phyloP scores from a whole-genome alignment of 2,113 vertebrate genomes.

The Macrotis lagotis region DNA sequence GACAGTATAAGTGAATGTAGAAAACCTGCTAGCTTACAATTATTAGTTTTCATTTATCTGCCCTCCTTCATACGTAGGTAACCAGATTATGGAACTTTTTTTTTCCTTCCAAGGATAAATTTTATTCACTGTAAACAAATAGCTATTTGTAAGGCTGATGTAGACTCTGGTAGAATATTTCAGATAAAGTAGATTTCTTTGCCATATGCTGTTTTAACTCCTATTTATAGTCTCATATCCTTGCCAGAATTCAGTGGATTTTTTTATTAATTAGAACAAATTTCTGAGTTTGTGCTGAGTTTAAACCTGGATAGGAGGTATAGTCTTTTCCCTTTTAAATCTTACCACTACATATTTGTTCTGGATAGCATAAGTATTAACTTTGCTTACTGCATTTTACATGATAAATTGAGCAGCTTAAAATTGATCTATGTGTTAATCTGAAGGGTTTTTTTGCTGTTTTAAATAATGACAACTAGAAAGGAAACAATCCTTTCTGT shows the following conservation, averaged over 20 bases:
- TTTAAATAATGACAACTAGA: not conserved
- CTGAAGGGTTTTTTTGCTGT: not conserved
- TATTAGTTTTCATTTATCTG: not conserved
- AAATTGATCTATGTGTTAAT: not conserved
- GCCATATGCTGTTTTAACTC: not conserved
- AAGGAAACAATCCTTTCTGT: not conserved
- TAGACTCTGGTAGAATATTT: conserved; percentile 24
- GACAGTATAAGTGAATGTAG: not conserved
- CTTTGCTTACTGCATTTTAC: not conserved
- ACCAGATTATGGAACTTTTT: conserved; percentile 4
- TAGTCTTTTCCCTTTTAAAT: not conserved
- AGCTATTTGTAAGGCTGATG: conserved; percentile 15
- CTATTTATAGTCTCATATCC: not conserved
- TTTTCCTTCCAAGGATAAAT: not conserved
- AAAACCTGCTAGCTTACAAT: not conserved
- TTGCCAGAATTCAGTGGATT: not conserved
- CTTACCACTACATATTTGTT: not conserved
- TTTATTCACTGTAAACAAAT: not conserved
- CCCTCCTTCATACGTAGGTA: conserved; percentile 12
- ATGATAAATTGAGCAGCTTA: not conserved
- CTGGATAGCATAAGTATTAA: not conserved
- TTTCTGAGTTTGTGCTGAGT: not conserved
- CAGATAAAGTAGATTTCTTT: not conserved
- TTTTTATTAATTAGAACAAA: not conserved
- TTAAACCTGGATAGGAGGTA: not conserved